Evolutionary conservation across 2,888 invertebrate species (phyloP).

Genomic region (Phortica magna): DNA sequence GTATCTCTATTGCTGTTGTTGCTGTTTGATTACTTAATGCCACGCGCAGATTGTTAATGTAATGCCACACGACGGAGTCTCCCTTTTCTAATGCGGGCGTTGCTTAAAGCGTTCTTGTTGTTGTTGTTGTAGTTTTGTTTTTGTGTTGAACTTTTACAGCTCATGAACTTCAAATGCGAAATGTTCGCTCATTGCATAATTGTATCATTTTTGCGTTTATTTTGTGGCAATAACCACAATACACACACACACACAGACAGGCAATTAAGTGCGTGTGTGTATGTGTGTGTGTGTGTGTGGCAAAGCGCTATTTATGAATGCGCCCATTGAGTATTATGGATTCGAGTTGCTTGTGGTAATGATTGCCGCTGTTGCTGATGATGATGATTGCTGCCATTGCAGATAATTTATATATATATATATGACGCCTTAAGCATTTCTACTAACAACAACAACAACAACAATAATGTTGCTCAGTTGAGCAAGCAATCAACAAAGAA

Average conservation of each 20-base stretch:
- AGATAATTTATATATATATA: neutral
- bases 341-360: slow-evolving; percentile 40
- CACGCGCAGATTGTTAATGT: too few relatives aligned
- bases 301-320: neutral
- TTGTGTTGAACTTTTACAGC: too few relatives aligned
- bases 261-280: neutral
- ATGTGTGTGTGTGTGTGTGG: slow-evolving; percentile 18
- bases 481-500: neutral
- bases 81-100: too few relatives aligned
- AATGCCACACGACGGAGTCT: too few relatives aligned
- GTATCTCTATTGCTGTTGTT: too few relatives aligned
- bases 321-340: too few relatives aligned
- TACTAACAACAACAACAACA: neutral
- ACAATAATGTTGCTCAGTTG: neutral
- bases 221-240: neutral
- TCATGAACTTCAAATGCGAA: too few relatives aligned
- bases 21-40: neutral
- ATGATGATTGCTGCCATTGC: slow-evolving; percentile 15
- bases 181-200: too few relatives aligned
- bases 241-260: neutral
- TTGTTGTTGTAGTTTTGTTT: neutral
- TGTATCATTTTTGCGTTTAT: too few relatives aligned
- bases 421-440: neutral
- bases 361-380: slow-evolving; percentile 9
- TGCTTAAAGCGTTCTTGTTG: neutral